phyloP scores from a whole-genome alignment of 2,888 invertebrate genomes.

The Holacanthella duospinosa region DNA sequence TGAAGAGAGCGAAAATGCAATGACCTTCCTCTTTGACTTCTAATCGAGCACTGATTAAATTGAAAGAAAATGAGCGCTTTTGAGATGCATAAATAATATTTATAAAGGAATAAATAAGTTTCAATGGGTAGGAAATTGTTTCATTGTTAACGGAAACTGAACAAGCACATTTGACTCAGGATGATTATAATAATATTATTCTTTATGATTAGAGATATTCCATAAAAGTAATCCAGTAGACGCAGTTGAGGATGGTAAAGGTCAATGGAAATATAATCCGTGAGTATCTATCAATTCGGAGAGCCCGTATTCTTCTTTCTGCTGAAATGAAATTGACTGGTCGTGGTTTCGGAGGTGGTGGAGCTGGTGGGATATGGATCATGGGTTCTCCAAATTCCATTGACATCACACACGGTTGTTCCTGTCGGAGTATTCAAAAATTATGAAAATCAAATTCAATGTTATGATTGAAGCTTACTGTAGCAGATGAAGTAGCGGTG shows the following conservation, averaged over 20 bases:
- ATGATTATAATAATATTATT: too few species aligned
- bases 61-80: too few species aligned
- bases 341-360: constrained; percentile 42
- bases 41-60: too few species aligned
- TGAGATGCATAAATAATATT: too few species aligned
- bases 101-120: too few species aligned
- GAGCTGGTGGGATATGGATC: constrained; percentile 42
- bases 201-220: constrained; percentile 53
- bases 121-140: too few species aligned
- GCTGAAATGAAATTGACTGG: constrained; percentile 7
- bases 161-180: too few species aligned
- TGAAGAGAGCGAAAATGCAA: too few species aligned
- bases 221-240: constrained; percentile 63
- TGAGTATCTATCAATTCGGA: constrained; percentile 60
- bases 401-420: constrained; percentile 14
- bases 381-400: background rate
- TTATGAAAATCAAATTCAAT: background rate
- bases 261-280: constrained; percentile 59
- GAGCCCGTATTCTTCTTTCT: constrained; percentile 34
- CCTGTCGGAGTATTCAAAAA: background rate
- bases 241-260: constrained; percentile 56
- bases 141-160: too few species aligned
- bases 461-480: background rate
- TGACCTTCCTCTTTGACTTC: too few species aligned
- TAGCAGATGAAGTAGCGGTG: background rate